Base-by-base conservation (phyloP, 1,140 invertebrate species). In the Nylanderia fulva region DNA sequence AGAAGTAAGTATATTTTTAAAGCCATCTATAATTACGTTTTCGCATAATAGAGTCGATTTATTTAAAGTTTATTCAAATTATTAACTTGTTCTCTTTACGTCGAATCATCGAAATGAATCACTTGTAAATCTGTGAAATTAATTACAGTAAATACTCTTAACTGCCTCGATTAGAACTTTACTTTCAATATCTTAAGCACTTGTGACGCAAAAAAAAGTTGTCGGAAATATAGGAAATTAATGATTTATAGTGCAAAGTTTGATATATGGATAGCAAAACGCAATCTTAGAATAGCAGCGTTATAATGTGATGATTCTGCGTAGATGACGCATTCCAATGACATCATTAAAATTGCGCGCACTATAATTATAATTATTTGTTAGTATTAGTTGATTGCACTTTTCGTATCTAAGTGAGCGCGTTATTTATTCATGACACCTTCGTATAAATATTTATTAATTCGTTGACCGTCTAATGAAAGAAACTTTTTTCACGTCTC, bases 371-470 rank as follows among this genome's bases (percentile, higher is more conserved):
- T 56, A 64, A 13, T 84, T n/a, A 29, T 76, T 84, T 77, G 33
- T 84, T 84, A 42, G 77, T 27, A 52, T 71, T 80, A 33, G 48
- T 18, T 13, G 8, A 15, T 45, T 39, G 27, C 36, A 71, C 24
- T 72, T 79, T 79, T 79, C 33, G 52, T 21, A 56, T 13, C 7
- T 48, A n/a, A 11, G 0, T 29, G 24, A 58, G 27, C 36, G 18
- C n/a, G 13, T 80, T 61, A 42, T 27, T 80, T 80, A 80, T 80
- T 80, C 64, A 80, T 69, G 63, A 71, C 7, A 9, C 5, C 69
- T 13, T 72, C 52, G 33, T 58, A 72, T 82, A 60, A 82, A 82
- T 82, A 72, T 82, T 82, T 82, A 82, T 82, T 33, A 54, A 60
- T 72, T 27, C 18, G 13, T 29, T 48, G 27, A 5, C 7, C 27